These are phyloP conservation scores for Haemorhous mexicanus DNA, from an alignment of 2,113 vertebrate species.

Conservation along the genomic window DNA sequence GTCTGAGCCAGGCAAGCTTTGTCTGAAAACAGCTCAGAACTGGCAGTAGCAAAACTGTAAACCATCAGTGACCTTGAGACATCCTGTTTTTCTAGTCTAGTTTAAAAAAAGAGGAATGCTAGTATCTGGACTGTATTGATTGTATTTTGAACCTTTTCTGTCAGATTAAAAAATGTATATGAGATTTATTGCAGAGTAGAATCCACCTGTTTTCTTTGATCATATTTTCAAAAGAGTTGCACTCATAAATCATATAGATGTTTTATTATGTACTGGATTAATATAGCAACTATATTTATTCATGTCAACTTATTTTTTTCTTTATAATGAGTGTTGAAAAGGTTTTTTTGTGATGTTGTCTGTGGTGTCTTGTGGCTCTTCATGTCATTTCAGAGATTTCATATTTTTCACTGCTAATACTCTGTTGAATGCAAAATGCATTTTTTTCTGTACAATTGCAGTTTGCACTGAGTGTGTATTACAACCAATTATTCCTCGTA, in stretches of 20 bases:
- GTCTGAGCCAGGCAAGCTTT: not conserved
- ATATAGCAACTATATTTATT: constrained; percentile 16
- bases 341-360: not conserved
- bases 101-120: not conserved
- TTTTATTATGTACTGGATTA: not conserved
- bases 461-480: constrained; percentile 20
- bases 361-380: not conserved
- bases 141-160: not conserved
- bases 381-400: not conserved
- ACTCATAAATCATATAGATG: constrained; percentile 10
- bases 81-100: not conserved
- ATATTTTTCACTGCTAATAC: not conserved
- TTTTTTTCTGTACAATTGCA: not conserved
- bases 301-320: not conserved
- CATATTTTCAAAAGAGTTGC: not conserved
- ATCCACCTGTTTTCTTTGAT: constrained; percentile 25
- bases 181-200: not conserved
- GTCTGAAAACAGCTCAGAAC: not conserved
- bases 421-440: constrained; percentile 7
- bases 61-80: not conserved
- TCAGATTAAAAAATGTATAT: constrained; percentile 23
- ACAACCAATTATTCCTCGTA: constrained; percentile 54
- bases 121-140: not conserved
- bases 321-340: not conserved
- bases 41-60: not conserved